Base-by-base conservation (phyloP, 1,140 invertebrate species). In the Cotesia typhae region DNA sequence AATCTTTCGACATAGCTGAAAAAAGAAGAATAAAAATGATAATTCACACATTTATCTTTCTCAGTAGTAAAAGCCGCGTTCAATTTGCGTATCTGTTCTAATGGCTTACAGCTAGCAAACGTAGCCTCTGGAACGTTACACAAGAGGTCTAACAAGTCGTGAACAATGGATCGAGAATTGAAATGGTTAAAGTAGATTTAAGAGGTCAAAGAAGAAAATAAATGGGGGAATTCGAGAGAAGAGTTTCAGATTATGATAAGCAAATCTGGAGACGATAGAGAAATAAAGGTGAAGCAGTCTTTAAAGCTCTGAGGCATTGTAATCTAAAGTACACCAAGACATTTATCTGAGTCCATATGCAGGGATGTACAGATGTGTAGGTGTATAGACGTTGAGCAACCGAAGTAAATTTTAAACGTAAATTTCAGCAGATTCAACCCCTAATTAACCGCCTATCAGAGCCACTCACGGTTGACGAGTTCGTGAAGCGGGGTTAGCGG, bases 381-480 rank as follows among this genome's bases (percentile, higher is more conserved):
- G 12, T 55, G n/a, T 47, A 47, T 47, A 55, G 53, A n/a, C 3
- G 12, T n/a, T 9, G 12, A 14, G 3, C 53, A 55, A 17, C 41
- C 28, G 28, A 28, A 28, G 28, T 28, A 28, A 28, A 28, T 28
- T 28, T 52, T 67, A 9, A 67, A 67, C 14, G 64, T 52, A 35
- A 67, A 53, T 67, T 67, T 67, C 38, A 52, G 37, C 35, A 37
- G 37, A 64, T n/a, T 35, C 35, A 64, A 41, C 51, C 64, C 47
- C 64, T 67, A 67, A 67, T 67, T 67, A 67, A 67, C 64, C 64
- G 64, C 17, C 64, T 52, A 67, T 67, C 64, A 67, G 38, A 67
- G 41, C 47, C 28, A 35, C 64, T 67, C 51, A 67, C 64, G 64
- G 64, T 28, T 67, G 64, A 67, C 64, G 41, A 47, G 6, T 52